Evolutionary conservation across 2,888 invertebrate species (phyloP).

Genomic region (Chydorus sphaericus): DNA sequence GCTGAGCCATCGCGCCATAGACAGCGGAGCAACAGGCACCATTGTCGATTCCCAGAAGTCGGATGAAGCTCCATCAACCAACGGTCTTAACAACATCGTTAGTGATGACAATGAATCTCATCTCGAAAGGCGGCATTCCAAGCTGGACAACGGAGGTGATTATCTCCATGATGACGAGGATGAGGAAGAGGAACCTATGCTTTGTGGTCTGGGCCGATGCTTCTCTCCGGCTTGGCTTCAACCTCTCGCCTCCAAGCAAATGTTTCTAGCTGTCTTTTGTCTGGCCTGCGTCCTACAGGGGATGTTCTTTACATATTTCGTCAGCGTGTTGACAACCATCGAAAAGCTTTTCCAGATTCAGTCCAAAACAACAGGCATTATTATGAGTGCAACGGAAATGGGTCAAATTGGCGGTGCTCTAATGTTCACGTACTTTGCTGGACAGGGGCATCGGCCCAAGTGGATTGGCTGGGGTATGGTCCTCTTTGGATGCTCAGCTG

Average conservation of each 20-base stretch:
- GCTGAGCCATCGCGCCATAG: background rate
- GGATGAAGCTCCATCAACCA: background rate
- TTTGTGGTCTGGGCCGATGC: conserved; percentile 67
- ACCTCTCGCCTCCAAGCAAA: conserved; percentile 61
- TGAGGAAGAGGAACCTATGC: conserved; percentile 36
- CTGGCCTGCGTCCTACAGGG: conserved; percentile 34
- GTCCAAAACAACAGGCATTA: conserved; percentile 75
- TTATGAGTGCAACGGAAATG: conserved; percentile 81
- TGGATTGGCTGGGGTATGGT: conserved; percentile 91
- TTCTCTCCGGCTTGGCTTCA: conserved; percentile 54
- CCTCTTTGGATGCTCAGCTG: conserved; percentile 67
- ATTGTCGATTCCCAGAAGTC: background rate
- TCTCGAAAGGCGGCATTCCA: background rate
- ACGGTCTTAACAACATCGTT: too few species aligned
- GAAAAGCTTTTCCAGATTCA: conserved; percentile 84
- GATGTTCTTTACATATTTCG: conserved; percentile 88
- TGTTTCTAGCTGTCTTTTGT: conserved; percentile 68
- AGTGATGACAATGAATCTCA: background rate
- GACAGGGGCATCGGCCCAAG: conserved; percentile 77
- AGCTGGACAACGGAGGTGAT: background rate
- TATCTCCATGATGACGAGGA: conserved; percentile 14
- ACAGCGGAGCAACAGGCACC: background rate
- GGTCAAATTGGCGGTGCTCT: conserved; percentile 83
- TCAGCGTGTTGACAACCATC: conserved; percentile 81
- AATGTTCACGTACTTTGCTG: conserved; percentile 74